phyloP scores from a whole-genome alignment of 2,113 vertebrate genomes.

The Trematomus loennbergii region DNA sequence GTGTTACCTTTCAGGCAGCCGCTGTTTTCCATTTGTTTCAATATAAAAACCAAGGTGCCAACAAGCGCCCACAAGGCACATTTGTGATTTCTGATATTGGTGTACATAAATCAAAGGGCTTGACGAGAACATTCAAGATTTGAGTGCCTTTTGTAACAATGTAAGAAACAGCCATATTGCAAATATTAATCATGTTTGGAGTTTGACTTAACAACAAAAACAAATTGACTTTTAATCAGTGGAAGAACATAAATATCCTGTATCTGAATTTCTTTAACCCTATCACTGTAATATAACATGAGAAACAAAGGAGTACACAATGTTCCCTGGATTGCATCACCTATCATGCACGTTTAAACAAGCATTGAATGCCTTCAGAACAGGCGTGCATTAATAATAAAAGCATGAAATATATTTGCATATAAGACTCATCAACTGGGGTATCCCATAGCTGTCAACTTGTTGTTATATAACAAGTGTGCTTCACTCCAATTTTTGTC shows the following conservation, averaged over 20 bases:
- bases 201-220: neutral
- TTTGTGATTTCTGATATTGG: too few species aligned
- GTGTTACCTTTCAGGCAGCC: neutral
- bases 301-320: neutral
- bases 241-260: neutral
- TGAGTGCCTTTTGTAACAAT: neutral
- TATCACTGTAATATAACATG: neutral
- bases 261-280: neutral
- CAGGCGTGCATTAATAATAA: neutral
- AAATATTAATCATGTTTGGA: neutral
- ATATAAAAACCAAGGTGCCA: neutral
- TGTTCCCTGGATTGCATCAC: neutral
- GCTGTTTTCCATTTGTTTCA: neutral
- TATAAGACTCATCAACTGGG: too few species aligned
- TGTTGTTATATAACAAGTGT: too few species aligned
- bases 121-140: neutral
- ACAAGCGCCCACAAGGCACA: too few species aligned
- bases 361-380: neutral
- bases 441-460: too few species aligned
- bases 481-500: too few species aligned
- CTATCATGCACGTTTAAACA: neutral
- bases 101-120: too few species aligned
- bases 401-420: too few species aligned
- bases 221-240: neutral
- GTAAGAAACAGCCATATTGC: neutral